Evolutionary conservation across 2,113 vertebrate species (phyloP), one percentile per base, ranked within the genome.

Genomic region (Orthonyx spaldingii): DNA sequence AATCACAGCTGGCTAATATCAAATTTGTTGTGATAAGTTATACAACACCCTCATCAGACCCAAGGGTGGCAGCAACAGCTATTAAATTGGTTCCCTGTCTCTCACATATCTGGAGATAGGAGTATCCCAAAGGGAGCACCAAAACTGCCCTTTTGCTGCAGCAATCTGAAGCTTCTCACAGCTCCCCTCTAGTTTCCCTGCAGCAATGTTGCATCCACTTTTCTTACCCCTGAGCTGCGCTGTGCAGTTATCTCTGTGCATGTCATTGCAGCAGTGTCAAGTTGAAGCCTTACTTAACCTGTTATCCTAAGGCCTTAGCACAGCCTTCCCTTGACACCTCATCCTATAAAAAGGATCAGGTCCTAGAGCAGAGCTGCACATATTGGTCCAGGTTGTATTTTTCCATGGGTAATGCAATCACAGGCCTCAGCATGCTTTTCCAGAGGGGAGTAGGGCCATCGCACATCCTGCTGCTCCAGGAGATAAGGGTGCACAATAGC

Each of bases 401-500:
- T 95, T 93, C 92, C 72, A 81, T 4, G 16, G 82, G 81, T 63
- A 94, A 56, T 39, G 84, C 39, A 53, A 70, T 12, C 91, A 61
- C 56, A 89, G 83, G 16, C 79, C n/a, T 88, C n/a, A 19, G 41
- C 3, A 3, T 86, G 32, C 76, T 92, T 87, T 95, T 93, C 56
- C 88, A 93, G 60, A 88, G 82, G 49, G 83, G 41, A 81, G 24
- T 3, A 93, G 41, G 44, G 64, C 79, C 79, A 91, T 85, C 68
- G 60, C 39, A 84, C 79, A 96, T 87, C 92, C 94, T 96, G 90
- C 92, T 91, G 93, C 50, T 81, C 47, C 44, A 27, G 80, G 39
- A 96, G 85, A 96, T 96, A 96, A 96, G 50, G 64, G 37, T 28
- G 60, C 37, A 84, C 79, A 90, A 88, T 76, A 92, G 66, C 47